Conservation (phyloP, 2,888 invertebrate genomes). For the Dysmachus trigonus region DNA sequence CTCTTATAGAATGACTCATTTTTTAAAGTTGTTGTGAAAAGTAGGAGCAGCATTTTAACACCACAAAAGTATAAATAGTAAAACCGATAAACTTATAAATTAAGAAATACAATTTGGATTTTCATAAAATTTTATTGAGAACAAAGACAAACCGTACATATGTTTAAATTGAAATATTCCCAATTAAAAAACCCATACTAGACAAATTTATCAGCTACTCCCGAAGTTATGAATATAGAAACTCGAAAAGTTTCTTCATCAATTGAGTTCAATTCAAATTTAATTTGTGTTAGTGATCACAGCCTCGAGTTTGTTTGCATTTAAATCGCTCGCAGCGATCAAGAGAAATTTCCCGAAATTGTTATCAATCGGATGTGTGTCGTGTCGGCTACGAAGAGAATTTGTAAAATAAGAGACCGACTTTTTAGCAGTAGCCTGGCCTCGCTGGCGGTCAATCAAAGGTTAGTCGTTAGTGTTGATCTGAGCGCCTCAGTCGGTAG, state of each 20-base stretch:
- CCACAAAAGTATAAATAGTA: not conserved
- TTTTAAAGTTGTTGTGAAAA: too few species aligned
- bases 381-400: not conserved
- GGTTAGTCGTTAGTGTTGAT: not conserved
- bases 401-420: not conserved
- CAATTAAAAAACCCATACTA: not conserved
- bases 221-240: not conserved
- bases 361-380: not conserved
- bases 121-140: too few species aligned
- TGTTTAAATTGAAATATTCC: not conserved
- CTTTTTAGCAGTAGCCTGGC: not conserved
- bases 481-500: not conserved
- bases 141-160: too few species aligned
- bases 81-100: not conserved
- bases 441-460: not conserved
- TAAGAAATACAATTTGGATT: too few species aligned
- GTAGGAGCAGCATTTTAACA: too few species aligned
- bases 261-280: not conserved
- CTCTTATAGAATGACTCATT: too few species aligned
- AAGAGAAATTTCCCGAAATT: not conserved
- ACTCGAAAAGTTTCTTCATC: not conserved
- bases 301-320: not conserved
- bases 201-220: not conserved
- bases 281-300: not conserved
- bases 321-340: not conserved